These are phyloP conservation scores for Mayetiola destructor DNA, from an alignment of 2,888 invertebrate species.

Conservation along the genomic window DNA sequence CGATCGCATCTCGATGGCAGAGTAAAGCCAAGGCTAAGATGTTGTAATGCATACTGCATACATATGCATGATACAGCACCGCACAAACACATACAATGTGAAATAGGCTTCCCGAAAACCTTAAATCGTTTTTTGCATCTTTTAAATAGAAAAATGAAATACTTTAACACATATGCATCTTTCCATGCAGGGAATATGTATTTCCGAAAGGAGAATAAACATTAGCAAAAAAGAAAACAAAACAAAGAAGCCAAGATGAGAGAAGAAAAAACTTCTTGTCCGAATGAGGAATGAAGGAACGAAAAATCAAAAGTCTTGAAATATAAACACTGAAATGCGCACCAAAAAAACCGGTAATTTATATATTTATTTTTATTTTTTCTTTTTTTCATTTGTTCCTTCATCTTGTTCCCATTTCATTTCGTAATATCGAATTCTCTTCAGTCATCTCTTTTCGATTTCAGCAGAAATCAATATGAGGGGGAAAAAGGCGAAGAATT, in stretches of 20 bases:
- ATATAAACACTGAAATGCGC: slow-evolving; percentile 2
- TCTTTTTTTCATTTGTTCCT: background rate
- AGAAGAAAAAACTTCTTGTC: too few relatives aligned
- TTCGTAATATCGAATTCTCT: background rate
- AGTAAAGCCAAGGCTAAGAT: too few relatives aligned
- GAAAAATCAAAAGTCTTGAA: background rate
- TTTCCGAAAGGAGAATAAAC: too few relatives aligned
- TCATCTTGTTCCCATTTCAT: background rate
- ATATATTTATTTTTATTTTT: background rate
- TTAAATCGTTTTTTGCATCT: background rate
- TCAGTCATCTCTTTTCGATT: background rate
- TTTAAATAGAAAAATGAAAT: background rate
- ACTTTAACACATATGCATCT: background rate
- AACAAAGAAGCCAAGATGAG: slow-evolving; percentile 4
- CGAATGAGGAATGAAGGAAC: too few relatives aligned
- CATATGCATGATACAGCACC: too few relatives aligned
- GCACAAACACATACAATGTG: background rate
- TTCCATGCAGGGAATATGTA: too few relatives aligned
- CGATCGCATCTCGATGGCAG: too few relatives aligned
- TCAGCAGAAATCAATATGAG: too few relatives aligned
- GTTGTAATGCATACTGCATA: too few relatives aligned
- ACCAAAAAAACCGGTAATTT: slow-evolving; percentile 9
- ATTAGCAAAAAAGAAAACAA: slow-evolving; percentile 6
- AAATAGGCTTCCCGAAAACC: too few relatives aligned
- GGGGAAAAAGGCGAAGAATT: too few relatives aligned